Base-by-base conservation (phyloP, 2,888 invertebrate genomes). In the Gerris lacustris region DNA sequence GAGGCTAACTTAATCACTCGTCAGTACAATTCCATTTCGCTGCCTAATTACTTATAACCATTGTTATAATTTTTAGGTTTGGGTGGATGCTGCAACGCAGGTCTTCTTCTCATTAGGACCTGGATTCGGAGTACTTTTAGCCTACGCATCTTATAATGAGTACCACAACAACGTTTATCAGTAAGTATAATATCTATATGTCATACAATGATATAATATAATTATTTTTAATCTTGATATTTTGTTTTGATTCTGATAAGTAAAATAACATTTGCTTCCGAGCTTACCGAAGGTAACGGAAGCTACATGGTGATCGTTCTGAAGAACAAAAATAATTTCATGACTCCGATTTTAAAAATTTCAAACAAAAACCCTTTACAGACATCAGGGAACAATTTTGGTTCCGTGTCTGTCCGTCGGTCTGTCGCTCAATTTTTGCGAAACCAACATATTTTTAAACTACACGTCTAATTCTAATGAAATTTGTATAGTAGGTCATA, bases 21-120 rank as follows among this genome's bases (percentile, higher is more conserved):
- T 47, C 47, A 6, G 6, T 47, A 47, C 47, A 47, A 7, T 47
- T 47, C 47, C 47, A 47, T 47, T 11, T 47, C 47, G 6, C 47
- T 6, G 11, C 11, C 7, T 47, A 11, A 47, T 47, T 47, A 47
- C 47, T 11, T 7, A 6, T 47, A 47, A 47, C 11, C 47, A 6
- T n/a, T 31, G 31, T 31, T 31, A 67, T 76, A 77, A 67, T 73
- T 67, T 74, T 55, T 74, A 95, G 90, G 97, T 98, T 5, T 99
- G 95, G 95, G 91, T 93, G 71, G 94, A 94, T 79, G 95, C 95
- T 0, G 94, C 95, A 0, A 91, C 94, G 4, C 95, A 95, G 81
- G 94, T 94, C 76, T 95, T 95, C 83, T 95, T 95, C 82, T 94
- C 94, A 0, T 82, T 95, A 69, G 95, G 95, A 17, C 95, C 95